These are phyloP conservation scores for Setophaga petechia DNA, from an alignment of 2,113 vertebrate genomes.

Conservation along the genomic window DNA sequence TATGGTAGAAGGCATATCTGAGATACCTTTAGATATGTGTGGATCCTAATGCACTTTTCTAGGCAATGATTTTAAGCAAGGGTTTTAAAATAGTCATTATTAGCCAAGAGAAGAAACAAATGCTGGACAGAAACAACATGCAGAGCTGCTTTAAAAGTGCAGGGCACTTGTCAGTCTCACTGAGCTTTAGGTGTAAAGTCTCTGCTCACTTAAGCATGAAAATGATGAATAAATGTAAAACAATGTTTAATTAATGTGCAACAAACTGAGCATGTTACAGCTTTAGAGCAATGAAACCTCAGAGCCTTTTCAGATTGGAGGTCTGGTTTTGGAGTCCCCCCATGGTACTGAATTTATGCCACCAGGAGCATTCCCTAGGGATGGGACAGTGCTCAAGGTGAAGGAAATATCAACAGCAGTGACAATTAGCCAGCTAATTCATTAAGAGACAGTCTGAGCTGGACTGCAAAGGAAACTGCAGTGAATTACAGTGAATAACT, in stretches of 20 bases:
- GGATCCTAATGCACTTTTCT: neutral
- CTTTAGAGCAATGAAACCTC: neutral
- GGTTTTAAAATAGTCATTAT: neutral
- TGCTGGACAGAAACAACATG: neutral
- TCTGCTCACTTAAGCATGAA: neutral
- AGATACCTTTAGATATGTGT: neutral
- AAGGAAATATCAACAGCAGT: neutral
- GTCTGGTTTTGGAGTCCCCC: neutral
- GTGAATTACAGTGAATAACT: neutral
- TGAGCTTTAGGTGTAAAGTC: neutral
- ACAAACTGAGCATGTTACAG: neutral
- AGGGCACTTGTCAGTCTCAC: neutral
- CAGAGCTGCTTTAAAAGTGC: neutral
- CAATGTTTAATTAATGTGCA: neutral
- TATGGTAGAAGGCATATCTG: neutral
- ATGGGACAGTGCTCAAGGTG: neutral
- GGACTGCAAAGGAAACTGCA: neutral
- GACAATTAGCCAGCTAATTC: neutral
- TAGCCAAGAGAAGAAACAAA: neutral
- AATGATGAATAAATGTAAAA: neutral
- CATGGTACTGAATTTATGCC: neutral
- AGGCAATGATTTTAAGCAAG: neutral
- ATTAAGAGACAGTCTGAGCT: neutral
- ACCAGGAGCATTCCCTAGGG: neutral
- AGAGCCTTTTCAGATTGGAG: neutral